A percentile compares a stretch with the other conserved stretches of the same genome.
Evolutionary conservation across 1,140 invertebrate species (phyloP).

Genomic region (Zaprionus vittiger): DNA sequence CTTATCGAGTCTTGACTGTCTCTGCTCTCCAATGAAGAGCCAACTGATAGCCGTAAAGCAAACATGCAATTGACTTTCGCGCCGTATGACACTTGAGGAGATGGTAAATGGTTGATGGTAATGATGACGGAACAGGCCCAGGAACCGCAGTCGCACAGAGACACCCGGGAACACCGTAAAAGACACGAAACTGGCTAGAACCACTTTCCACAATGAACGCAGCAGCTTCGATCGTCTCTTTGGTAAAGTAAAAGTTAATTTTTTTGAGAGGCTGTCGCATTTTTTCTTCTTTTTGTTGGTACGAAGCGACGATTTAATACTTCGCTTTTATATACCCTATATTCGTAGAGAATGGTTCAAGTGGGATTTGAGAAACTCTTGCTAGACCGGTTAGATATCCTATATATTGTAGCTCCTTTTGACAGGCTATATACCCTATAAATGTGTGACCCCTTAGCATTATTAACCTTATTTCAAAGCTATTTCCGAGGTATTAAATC

Average conservation of each 20-base stretch:
- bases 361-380: neutral
- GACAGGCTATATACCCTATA: too few species aligned
- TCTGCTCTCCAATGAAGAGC: neutral
- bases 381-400: too few species aligned
- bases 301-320: constrained; percentile 37
- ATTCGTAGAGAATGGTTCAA: neutral
- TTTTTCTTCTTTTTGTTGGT: constrained; percentile 29
- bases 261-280: constrained; percentile 44
- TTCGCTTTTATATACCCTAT: constrained; percentile 11
- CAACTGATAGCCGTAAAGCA: constrained; percentile 38
- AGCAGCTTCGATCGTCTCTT: constrained; percentile 18
- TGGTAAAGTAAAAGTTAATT: constrained; percentile 67
- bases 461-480: neutral
- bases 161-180: constrained; percentile 11
- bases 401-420: too few species aligned
- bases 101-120: constrained; percentile 9
- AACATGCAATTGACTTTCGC: constrained; percentile 64
- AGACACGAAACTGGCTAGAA: constrained; percentile 60
- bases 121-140: constrained; percentile 41
- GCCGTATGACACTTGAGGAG: constrained; percentile 61
- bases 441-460: too few species aligned
- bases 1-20: constrained; percentile 5
- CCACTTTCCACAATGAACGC: constrained; percentile 59
- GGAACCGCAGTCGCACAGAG: constrained; percentile 13
- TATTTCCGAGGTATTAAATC: neutral